phyloP scores from a whole-genome alignment of 2,113 vertebrate genomes.

The Perca fluviatilis region DNA sequence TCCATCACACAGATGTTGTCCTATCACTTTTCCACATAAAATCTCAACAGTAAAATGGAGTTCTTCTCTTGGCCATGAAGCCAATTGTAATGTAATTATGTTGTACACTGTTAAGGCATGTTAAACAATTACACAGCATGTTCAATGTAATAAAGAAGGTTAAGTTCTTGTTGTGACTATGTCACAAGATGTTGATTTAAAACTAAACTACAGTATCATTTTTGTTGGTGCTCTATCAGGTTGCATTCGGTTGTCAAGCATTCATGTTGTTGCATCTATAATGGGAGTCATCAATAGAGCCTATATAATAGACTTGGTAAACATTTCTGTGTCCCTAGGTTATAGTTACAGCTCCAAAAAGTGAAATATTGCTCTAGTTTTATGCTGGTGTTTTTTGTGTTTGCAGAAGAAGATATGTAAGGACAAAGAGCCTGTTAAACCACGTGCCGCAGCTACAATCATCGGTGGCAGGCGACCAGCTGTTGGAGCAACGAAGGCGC shows the following conservation, averaged over 20 bases:
- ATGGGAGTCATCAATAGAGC: too few species aligned
- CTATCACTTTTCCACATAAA: neutral
- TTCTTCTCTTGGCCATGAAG: neutral
- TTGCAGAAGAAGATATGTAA: constrained; percentile 77
- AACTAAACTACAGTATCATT: too few species aligned
- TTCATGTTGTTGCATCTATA: neutral
- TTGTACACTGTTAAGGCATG: neutral
- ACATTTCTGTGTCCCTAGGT: neutral
- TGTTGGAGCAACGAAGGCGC: constrained; percentile 33
- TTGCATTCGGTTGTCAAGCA: neutral
- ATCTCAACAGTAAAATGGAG: neutral
- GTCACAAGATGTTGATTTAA: neutral
- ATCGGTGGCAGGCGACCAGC: constrained; percentile 45
- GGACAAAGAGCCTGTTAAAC: constrained; percentile 53
- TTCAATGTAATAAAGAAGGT: neutral
- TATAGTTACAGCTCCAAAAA: neutral
- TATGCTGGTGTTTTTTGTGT: constrained; percentile 7
- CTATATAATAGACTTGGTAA: neutral
- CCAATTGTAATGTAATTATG: neutral
- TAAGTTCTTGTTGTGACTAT: neutral
- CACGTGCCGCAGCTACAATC: constrained; percentile 64
- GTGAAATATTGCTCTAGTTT: neutral
- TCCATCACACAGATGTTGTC: neutral
- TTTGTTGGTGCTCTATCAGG: neutral
- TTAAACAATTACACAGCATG: neutral